Base-by-base conservation (phyloP, 2,797 vertebrate species). In the Ctenochaetus hawaiiensis region DNA sequence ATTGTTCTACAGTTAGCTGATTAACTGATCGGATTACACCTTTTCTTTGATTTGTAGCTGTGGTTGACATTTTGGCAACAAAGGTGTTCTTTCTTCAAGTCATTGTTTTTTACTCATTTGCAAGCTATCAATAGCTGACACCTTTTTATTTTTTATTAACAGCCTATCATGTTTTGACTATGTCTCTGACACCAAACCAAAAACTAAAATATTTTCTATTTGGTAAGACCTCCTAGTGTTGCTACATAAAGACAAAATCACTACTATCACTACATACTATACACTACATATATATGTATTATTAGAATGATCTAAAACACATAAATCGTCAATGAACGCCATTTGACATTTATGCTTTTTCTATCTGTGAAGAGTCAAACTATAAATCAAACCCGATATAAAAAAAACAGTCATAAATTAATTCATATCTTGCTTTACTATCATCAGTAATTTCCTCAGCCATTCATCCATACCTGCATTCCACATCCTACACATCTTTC, bases 401-500 rank as follows among this genome's bases (percentile, higher is more conserved):
- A 54, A n/a, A 34, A 41, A 18, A 18, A 44, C 8, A 17, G 1
- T 20, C 17, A 54, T 18, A 47, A 57, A 67, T 48, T 17, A 39
- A 34, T 49, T 41, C 45, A 48, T 2, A 23, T 47, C 39, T 67
- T 47, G n/a, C 10, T 60, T 54, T n/a, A 12, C 11, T 58, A 64
- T 67, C 30, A 68, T 51, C 48, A 61, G 26, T 30, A 14, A 45
- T 47, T 56, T 58, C 39, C 39, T 43, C 22, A 43, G 16, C 44
- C n/a, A 43, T 17, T 26, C 37, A 67, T 72, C 65, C 41, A 45
- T 13, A 67, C 71, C 49, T 51, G 17, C 12, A 9, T 5, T 20
- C n/a, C 34, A 52, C 48, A 63, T 75, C 30, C 39, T 64, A 14
- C 53, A 74, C 67, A 65, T 57, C 48, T 74, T 78, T 75, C 52